These are phyloP conservation scores for Polymixis lichenea DNA, from an alignment of 2,888 invertebrate genomes.

Conservation along the genomic window DNA sequence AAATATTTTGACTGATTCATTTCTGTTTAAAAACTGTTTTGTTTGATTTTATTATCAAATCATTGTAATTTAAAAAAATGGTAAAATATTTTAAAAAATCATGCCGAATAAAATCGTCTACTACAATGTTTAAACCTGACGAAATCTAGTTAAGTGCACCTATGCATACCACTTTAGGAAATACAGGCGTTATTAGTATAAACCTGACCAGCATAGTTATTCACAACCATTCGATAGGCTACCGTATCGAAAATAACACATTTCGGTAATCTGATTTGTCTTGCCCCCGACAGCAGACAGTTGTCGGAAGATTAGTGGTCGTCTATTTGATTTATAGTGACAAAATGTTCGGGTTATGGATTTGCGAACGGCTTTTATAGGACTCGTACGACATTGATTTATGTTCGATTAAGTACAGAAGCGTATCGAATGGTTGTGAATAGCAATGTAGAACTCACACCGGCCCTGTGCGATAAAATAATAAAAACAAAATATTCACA, in stretches of 20 bases:
- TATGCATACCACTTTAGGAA: background rate
- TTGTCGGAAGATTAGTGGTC: background rate
- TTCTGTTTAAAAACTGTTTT: background rate
- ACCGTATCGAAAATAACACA: background rate
- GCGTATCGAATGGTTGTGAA: too few relatives aligned
- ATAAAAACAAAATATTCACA: conserved; percentile 66
- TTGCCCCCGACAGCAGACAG: background rate
- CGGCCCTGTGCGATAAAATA: conserved; percentile 27
- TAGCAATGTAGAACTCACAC: conserved; percentile 18
- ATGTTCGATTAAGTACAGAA: background rate
- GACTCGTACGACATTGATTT: background rate
- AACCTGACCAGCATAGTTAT: background rate
- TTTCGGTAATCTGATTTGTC: background rate
- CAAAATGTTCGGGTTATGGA: background rate
- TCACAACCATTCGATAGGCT: background rate
- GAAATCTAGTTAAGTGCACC: background rate
- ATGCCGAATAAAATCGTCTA: too few relatives aligned
- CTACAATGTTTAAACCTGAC: background rate
- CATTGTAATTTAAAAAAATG: background rate
- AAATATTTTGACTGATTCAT: background rate
- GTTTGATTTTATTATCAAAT: background rate
- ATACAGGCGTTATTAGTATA: background rate
- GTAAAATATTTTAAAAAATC: background rate
- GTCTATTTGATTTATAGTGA: background rate
- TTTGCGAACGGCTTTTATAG: background rate